Evolutionary conservation across 2,797 vertebrate species (phyloP), one percentile per base, ranked within the genome.

Genomic region (Gambelia wislizenii): DNA sequence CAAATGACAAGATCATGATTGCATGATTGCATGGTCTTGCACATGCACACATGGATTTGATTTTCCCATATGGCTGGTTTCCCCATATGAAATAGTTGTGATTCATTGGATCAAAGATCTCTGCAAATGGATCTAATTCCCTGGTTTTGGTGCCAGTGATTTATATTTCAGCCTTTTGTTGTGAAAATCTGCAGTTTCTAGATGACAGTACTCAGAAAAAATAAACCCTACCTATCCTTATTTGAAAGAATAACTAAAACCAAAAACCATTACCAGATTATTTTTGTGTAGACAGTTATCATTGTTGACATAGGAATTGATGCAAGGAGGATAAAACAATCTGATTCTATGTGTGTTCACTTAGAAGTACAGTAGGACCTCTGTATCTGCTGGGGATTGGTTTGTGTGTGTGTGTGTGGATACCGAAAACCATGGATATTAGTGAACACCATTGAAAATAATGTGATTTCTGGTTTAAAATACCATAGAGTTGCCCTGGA

Each of bases 71-170:
- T 64, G 30, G 42, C 13, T 49, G 64, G 42, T 77, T 61, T 82
- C 2, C 12, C 36, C 20, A 77, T 86, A 75, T 49, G 39, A 47
- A 64, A 77, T 77, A 20, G 52, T 7, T 56, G 33, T 80, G 52
- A 22, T 52, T 39, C 76, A 54, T 20, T 61, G 42, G 20, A 54
- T 85, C 47, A 80, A 70, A 36, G 52, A 69, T 78, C 47, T 79
- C n/a, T 77, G 54, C 74, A 80, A n/a, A 27, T 80, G 61, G 64
- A 87, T 56, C 36, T 56, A 36, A 87, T 87, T 69, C 80, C 49
- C 56, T 33, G 39, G 36, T 14, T 79, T 54, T 69, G 6, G 44
- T 54, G 47, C 64, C 80, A 77, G 22, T 13, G 10, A 42, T 39
- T 87, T 47, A 33, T 44, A 80, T 87, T 59, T 80, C 10, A 42